A percentile compares a stretch with the other conserved stretches of the same genome.
These are phyloP conservation scores for Dromiciops gliroides DNA, from an alignment of 2,113 vertebrate species.

Conservation along the genomic window DNA sequence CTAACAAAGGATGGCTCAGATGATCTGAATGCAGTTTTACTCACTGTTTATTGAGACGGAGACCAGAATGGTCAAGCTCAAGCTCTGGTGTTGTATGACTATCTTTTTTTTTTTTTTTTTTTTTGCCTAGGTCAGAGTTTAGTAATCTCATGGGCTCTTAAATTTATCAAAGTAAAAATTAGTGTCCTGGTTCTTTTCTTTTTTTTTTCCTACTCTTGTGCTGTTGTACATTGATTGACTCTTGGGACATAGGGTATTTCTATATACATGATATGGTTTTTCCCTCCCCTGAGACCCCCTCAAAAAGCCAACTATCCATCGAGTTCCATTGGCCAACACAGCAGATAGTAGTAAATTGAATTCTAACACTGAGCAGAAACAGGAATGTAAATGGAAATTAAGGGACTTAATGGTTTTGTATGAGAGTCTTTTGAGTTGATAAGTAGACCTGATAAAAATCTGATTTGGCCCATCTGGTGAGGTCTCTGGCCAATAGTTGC, in stretches of 20 bases:
- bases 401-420: background rate
- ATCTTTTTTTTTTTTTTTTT: background rate
- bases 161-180: slow-evolving; percentile 65
- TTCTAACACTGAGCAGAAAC: background rate
- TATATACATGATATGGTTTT: background rate
- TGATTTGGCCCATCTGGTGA: background rate
- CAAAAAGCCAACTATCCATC: background rate
- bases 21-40: background rate
- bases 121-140: background rate
- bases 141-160: slow-evolving; percentile 7
- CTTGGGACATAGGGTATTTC: background rate
- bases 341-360: background rate
- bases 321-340: background rate
- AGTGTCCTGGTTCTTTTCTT: background rate
- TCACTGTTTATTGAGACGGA: background rate
- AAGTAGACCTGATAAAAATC: background rate
- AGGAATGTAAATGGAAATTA: background rate
- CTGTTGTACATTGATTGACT: background rate
- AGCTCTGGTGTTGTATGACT: background rate
- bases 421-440: background rate
- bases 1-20: background rate
- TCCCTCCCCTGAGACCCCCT: background rate
- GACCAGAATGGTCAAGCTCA: background rate
- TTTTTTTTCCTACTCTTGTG: background rate
- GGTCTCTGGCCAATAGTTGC: background rate